Conservation (phyloP, 2,888 invertebrate genomes). For the Gibbula magus region DNA sequence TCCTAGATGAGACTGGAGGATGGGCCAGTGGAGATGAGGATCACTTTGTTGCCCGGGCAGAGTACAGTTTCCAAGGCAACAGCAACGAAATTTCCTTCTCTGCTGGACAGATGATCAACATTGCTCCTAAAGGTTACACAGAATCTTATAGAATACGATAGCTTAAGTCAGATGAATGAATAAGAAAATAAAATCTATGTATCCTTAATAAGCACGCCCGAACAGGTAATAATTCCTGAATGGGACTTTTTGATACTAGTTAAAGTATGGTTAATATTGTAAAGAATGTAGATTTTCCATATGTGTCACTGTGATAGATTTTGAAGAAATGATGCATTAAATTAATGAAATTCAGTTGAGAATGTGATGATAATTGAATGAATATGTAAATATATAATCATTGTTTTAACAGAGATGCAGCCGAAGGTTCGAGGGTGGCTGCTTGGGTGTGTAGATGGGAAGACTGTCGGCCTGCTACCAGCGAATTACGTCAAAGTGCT, state of each 20-base stretch:
- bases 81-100: constrained; percentile 86
- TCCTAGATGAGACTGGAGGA: constrained; percentile 43
- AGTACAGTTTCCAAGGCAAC: constrained; percentile 84
- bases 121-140: constrained; percentile 83
- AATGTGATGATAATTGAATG: no score
- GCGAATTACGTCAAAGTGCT: constrained; percentile 78
- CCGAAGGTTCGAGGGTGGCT: constrained; percentile 79
- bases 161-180: no score
- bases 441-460: constrained; percentile 77
- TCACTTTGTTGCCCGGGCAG: constrained; percentile 78
- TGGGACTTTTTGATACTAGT: no score
- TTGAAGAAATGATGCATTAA: no score
- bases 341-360: no score
- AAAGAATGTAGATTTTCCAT: no score
- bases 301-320: no score
- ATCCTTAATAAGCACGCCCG: no score
- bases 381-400: not conserved
- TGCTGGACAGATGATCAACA: constrained; percentile 84
- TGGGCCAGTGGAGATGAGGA: constrained; percentile 77
- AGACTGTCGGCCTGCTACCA: constrained; percentile 78
- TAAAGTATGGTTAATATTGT: no score
- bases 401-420: constrained; percentile 82
- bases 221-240: no score
- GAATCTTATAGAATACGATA: no score
- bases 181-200: no score